These are phyloP conservation scores for Phocoena sinus DNA, from an alignment of 2,113 vertebrate genomes.

Conservation along the genomic window DNA sequence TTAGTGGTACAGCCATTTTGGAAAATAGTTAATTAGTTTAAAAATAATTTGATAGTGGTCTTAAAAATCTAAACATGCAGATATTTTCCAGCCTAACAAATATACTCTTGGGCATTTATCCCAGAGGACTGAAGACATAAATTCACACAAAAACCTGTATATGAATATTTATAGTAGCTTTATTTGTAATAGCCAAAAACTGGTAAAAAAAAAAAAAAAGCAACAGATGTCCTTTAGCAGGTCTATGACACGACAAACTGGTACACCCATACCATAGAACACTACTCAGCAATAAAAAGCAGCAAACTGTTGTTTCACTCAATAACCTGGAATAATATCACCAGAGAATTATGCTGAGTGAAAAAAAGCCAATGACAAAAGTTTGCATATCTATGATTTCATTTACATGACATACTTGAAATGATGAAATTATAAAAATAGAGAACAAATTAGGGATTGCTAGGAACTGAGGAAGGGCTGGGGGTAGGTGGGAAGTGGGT, in stretches of 20 bases:
- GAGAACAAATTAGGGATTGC: background rate
- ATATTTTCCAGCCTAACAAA: background rate
- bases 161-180: background rate
- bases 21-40: background rate
- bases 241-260: background rate
- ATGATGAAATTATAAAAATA: background rate
- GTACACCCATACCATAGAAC: background rate
- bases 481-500: background rate
- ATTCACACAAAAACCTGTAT: background rate
- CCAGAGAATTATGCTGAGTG: background rate
- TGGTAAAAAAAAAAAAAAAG: background rate
- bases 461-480: background rate
- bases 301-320: background rate
- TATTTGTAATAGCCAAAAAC: background rate
- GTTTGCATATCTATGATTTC: background rate
- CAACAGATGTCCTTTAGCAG: background rate
- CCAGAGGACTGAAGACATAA: background rate
- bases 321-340: background rate
- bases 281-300: background rate
- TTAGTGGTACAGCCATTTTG: background rate
- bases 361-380: background rate
- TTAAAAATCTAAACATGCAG: background rate
- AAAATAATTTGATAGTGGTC: background rate
- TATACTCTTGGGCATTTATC: background rate
- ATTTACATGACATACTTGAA: slow-evolving; percentile 1